Evolutionary conservation across 1,140 invertebrate genomes (phyloP), one percentile per base, ranked within the genome.

Genomic region (Drosophila lacteicornis): DNA sequence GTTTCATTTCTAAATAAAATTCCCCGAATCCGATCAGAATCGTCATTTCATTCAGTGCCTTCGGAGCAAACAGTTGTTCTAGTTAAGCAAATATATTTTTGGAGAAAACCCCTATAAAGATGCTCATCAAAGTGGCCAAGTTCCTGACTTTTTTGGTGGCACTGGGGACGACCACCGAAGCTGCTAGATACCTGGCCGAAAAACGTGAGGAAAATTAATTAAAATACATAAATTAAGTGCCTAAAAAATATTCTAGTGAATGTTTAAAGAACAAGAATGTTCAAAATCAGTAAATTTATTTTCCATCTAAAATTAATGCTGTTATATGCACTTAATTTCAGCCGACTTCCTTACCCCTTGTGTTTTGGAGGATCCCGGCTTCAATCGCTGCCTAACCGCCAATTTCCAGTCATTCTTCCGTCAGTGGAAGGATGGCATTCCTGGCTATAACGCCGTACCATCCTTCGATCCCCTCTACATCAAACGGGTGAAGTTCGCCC

Each of bases 391-490:
- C 30, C 70, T 91, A 43, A 66, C 70, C 0, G 58, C 12, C 8
- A 85, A 91, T 58, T 45, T 92, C 12, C 70, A 88, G 56, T 17
- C 38, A 0, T 55, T 92, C 13, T 81, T 92, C 51, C 47, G 43
- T 7, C 56, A 82, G 15, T 92, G 86, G 86, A 88, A 79, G 46
- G 79, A 88, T 57, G 91, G 91, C 43, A 43, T 90, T 22, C 85
- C 85, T 2, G 85, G 85, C 22, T 68, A 80, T 15, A 90, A 60
- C 25, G 60, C 65, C 0, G 43, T 90, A 1, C 75, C 78, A 2
- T 36, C 85, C 45, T 58, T 90, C 3, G 85, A 90, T 62, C 85
- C 85, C 0, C 47, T 90, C 1, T 40, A 73, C 3, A 49, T 90
- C 2, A 90, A 90, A 19, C 66, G 85, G 2, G 55, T 90, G 3